These are phyloP conservation scores for Glareola pratincola DNA, from an alignment of 2,113 vertebrate species.

Conservation along the genomic window DNA sequence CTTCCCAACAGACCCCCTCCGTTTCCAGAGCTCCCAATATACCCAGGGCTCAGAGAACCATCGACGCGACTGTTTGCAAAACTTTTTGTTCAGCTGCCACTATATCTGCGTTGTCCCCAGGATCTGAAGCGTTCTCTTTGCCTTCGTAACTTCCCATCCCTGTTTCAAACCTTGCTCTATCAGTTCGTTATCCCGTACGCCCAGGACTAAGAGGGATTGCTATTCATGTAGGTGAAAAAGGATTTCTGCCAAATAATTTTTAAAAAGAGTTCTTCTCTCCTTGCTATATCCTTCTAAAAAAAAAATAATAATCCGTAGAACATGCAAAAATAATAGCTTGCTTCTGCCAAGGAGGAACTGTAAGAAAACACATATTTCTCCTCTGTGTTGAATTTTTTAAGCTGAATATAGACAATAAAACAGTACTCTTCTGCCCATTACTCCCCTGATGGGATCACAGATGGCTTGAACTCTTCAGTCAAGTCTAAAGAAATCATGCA, in stretches of 20 bases:
- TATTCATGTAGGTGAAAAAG: not conserved
- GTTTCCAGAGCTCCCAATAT: not conserved
- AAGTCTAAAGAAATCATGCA: not conserved
- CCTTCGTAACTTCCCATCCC: not conserved
- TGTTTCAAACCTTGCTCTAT: not conserved
- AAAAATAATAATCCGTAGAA: not conserved
- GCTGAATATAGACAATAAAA: not conserved
- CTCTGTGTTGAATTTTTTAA: not conserved
- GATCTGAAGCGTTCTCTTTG: not conserved
- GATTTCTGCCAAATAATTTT: not conserved
- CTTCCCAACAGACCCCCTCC: not conserved
- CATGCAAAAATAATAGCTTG: not conserved
- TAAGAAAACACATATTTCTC: not conserved
- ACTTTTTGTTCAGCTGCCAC: not conserved
- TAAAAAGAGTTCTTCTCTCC: not conserved
- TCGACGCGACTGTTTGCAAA: not conserved
- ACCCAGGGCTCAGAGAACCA: not conserved
- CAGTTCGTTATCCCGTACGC: not conserved
- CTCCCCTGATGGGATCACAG: not conserved
- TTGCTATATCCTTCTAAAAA: not conserved
- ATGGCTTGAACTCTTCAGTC: not conserved
- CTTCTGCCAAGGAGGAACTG: not conserved
- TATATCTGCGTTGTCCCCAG: not conserved
- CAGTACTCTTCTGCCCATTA: not conserved
- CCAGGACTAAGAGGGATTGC: not conserved